Percentiles rank a stretch among this genome's conserved stretches.
phyloP scores from a whole-genome alignment of 2,888 invertebrate species.

The Pantelozetes paolii region DNA sequence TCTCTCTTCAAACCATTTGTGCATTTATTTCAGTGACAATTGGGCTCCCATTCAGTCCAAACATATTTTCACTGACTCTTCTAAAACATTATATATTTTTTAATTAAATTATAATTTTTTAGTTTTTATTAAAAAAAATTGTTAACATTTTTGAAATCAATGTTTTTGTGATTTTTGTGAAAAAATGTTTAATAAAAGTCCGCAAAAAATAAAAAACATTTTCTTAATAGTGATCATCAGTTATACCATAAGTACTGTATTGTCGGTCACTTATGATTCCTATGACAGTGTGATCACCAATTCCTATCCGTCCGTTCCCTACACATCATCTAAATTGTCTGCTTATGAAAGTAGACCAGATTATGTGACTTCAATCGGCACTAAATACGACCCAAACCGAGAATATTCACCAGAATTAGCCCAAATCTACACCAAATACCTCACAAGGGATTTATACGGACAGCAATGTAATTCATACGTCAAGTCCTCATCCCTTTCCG shows the following conservation, averaged over 20 bases:
- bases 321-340: neutral
- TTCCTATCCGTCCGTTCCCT: neutral
- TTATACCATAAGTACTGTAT: neutral
- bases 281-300: neutral
- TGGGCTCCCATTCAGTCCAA: neutral
- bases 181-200: conserved; percentile 17
- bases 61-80: neutral
- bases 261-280: neutral
- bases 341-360: neutral
- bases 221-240: neutral
- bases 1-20: neutral
- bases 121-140: neutral
- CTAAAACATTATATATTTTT: neutral
- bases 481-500: conserved; percentile 22
- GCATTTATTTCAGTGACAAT: conserved; percentile 19
- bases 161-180: neutral
- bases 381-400: conserved; percentile 36
- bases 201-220: neutral
- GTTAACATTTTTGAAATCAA: neutral
- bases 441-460: conserved; percentile 28
- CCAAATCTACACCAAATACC: conserved; percentile 35
- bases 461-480: conserved; percentile 15
- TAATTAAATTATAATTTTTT: neutral
- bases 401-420: conserved; percentile 41
- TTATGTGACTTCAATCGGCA: neutral